phyloP scores from a whole-genome alignment of 2,888 invertebrate species.

The Boloria euphrosyne region DNA sequence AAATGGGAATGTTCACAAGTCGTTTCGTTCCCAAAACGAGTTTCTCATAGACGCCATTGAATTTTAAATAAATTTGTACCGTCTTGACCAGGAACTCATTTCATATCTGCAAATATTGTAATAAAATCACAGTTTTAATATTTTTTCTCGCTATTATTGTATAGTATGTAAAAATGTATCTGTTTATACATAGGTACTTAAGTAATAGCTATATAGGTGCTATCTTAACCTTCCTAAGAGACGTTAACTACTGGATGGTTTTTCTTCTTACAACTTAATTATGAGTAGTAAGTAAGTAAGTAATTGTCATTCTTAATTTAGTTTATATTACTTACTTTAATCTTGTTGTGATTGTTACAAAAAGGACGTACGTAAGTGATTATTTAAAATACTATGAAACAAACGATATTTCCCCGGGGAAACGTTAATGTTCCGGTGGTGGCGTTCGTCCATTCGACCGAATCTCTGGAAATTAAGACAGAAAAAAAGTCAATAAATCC shows the following conservation, averaged over 20 bases:
- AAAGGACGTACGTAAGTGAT: constrained; percentile 48
- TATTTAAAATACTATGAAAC: constrained; percentile 72
- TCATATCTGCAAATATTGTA: neutral
- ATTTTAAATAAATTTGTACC: constrained; percentile 76
- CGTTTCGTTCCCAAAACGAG: constrained; percentile 75
- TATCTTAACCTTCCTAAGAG: too few species aligned
- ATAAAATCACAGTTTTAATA: neutral
- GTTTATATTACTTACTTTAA: neutral
- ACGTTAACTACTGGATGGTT: too few species aligned
- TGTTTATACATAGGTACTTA: too few species aligned
- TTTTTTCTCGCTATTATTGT: too few species aligned
- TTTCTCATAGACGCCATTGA: constrained; percentile 78
- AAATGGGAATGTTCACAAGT: constrained; percentile 78
- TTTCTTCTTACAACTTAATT: too few species aligned
- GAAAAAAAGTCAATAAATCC: constrained; percentile 79
- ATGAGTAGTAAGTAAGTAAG: too few species aligned
- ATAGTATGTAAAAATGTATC: too few species aligned
- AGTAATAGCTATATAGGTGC: too few species aligned
- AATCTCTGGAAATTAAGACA: constrained; percentile 79
- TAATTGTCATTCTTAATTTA: constrained; percentile 44
- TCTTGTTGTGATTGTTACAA: constrained; percentile 20
- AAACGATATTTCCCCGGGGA: constrained; percentile 77
- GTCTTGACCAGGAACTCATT: neutral
- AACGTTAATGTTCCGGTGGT: constrained; percentile 76
- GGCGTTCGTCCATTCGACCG: constrained; percentile 75